Evolutionary conservation across 2,888 invertebrate species (phyloP).

Genomic region (Dryobota labecula): DNA sequence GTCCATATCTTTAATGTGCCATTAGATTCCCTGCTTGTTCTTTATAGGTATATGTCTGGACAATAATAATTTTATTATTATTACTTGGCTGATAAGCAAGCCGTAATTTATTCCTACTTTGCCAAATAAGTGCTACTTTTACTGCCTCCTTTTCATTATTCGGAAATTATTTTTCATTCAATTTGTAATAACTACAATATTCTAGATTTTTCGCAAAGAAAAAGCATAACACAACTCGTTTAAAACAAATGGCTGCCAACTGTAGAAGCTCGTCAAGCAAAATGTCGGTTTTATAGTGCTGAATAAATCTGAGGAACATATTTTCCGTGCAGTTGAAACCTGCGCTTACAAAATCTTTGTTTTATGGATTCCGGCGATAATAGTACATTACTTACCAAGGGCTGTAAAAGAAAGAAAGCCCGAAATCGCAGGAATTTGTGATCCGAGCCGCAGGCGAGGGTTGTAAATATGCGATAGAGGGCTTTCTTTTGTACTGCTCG

Average conservation of each 20-base stretch:
- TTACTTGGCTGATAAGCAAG: constrained; percentile 75
- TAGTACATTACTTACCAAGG: no score
- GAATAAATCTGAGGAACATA: constrained; percentile 51
- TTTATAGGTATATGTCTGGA: constrained; percentile 77
- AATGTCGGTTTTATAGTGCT: constrained; percentile 45
- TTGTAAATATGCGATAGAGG: no score
- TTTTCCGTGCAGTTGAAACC: constrained; percentile 37
- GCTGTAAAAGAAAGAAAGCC: no score
- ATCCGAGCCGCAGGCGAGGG: no score
- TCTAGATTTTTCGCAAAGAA: constrained; percentile 1
- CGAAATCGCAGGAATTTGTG: no score
- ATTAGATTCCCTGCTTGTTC: constrained; percentile 77
- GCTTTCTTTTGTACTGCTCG: no score
- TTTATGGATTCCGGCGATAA: constrained; percentile 21
- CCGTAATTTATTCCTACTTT: constrained; percentile 69
- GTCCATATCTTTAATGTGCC: constrained; percentile 83
- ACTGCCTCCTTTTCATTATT: constrained; percentile 55
- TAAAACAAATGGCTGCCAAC: constrained; percentile 32
- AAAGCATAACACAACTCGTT: constrained; percentile 31
- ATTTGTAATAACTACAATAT: background rate
- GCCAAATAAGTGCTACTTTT: constrained; percentile 67
- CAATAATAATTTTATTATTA: constrained; percentile 80
- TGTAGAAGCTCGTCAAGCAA: constrained; percentile 42
- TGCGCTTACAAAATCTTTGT: constrained; percentile 28
- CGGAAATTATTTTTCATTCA: constrained; percentile 28